Conservation (phyloP, 2,113 vertebrate genomes). For the Merops nubicus region DNA sequence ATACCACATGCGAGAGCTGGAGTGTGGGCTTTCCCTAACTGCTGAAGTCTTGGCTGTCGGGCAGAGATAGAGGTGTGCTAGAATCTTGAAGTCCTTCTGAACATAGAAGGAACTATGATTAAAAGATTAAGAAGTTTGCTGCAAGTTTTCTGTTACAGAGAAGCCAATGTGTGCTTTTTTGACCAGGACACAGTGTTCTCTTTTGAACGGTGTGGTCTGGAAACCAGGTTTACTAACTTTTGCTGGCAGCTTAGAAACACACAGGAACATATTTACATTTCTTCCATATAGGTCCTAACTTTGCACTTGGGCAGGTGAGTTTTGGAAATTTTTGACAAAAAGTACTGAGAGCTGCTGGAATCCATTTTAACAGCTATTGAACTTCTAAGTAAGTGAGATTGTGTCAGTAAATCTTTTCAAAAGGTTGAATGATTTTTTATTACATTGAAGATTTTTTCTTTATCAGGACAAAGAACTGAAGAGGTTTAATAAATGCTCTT, state of each 20-base stretch:
- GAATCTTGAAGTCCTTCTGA: neutral
- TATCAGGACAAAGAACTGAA: neutral
- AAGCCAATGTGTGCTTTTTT: neutral
- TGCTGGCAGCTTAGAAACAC: neutral
- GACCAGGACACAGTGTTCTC: neutral
- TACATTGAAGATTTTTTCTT: constrained; percentile 4
- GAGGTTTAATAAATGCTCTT: constrained; percentile 38
- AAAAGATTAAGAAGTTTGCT: neutral
- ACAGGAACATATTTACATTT: neutral
- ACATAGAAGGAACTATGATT: neutral
- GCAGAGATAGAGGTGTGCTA: neutral
- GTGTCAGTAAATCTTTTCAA: neutral
- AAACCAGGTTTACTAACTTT: constrained; percentile 26
- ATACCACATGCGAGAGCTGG: accelerated
- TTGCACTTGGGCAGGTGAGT: neutral
- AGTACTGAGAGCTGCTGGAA: neutral
- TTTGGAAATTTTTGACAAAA: neutral
- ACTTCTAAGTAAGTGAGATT: neutral
- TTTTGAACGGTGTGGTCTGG: neutral
- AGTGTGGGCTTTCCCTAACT: neutral
- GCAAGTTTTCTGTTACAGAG: neutral
- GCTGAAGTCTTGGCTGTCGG: neutral
- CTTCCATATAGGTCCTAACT: neutral
- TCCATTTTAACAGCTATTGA: neutral
- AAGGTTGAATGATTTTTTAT: constrained; percentile 29